A percentile compares a stretch with the other conserved stretches of the same genome.
Evolutionary conservation across 1,140 invertebrate genomes (phyloP).

Genomic region (Pseudoatta argentina): DNA sequence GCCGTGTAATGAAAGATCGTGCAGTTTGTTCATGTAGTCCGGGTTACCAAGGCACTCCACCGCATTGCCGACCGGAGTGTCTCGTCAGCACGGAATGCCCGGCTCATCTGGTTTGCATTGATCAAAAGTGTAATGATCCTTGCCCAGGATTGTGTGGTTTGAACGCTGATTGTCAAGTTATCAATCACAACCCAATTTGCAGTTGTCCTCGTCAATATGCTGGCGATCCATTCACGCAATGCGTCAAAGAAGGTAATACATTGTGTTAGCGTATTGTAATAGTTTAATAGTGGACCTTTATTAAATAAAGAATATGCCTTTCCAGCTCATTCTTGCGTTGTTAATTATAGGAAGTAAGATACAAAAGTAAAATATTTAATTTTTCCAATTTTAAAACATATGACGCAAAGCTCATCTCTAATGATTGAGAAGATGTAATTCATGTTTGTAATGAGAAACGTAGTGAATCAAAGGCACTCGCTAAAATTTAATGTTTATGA

Average conservation of each 20-base stretch:
- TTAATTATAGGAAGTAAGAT: neutral
- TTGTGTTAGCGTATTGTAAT: neutral
- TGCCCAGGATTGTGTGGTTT: slow-evolving; percentile 93
- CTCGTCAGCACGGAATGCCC: slow-evolving; percentile 92
- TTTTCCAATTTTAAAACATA: neutral
- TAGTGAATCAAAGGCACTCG: neutral
- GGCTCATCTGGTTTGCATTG: slow-evolving; percentile 91
- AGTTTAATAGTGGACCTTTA: neutral
- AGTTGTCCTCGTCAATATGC: slow-evolving; percentile 91
- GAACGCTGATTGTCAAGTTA: slow-evolving; percentile 92
- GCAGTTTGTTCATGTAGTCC: slow-evolving; percentile 93
- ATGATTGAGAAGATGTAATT: neutral
- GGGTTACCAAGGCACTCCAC: slow-evolving; percentile 92
- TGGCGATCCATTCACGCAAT: slow-evolving; percentile 94
- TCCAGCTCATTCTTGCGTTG: neutral
- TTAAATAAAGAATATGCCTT: neutral
- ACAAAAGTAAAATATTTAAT: neutral
- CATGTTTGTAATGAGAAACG: neutral
- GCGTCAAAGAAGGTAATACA: slow-evolving; percentile 89
- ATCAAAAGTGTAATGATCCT: slow-evolving; percentile 93
- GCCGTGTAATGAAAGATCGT: slow-evolving; percentile 89
- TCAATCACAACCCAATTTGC: slow-evolving; percentile 95
- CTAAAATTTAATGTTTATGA: neutral
- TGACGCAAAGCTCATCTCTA: too few species aligned
- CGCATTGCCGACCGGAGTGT: slow-evolving; percentile 92